Conservation (phyloP, 2,113 vertebrate genomes). For the Periophthalmodon schlosseri region DNA sequence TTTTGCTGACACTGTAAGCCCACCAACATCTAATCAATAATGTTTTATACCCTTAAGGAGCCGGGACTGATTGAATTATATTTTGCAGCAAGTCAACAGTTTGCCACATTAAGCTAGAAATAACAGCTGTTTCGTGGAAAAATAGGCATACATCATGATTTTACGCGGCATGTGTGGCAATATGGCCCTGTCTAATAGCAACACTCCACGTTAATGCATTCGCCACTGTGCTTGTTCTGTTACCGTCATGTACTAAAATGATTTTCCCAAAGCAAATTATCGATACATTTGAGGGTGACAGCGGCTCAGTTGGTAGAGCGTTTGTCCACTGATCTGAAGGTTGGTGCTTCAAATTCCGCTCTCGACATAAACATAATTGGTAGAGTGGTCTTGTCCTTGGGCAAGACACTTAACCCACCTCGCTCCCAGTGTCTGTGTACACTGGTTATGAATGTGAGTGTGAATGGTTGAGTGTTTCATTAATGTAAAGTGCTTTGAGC, state of each 20-base stretch:
- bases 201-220: background rate
- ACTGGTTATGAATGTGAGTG: no score
- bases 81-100: conserved; percentile 14
- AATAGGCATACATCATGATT: background rate
- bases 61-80: conserved; percentile 28
- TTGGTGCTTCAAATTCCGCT: no score
- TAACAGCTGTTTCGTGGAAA: conserved; percentile 4
- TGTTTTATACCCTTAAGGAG: conserved; percentile 26
- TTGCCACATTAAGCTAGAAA: conserved; percentile 21
- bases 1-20: conserved; percentile 37
- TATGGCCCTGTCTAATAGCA: background rate
- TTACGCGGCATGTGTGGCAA: conserved; percentile 1
- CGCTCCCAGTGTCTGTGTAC: no score
- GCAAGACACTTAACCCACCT: no score
- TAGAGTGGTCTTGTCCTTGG: no score
- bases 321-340: no score
- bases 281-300: background rate
- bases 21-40: conserved; percentile 32
- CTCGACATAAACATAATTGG: no score
- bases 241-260: conserved; percentile 14
- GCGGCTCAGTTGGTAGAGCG: no score
- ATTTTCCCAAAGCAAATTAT: conserved; percentile 15
- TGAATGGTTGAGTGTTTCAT: no score
- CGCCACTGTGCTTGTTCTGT: conserved; percentile 1
- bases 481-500: no score